These are phyloP conservation scores for Chloebia gouldiae DNA, from an alignment of 2,113 vertebrate species.

Conservation along the genomic window DNA sequence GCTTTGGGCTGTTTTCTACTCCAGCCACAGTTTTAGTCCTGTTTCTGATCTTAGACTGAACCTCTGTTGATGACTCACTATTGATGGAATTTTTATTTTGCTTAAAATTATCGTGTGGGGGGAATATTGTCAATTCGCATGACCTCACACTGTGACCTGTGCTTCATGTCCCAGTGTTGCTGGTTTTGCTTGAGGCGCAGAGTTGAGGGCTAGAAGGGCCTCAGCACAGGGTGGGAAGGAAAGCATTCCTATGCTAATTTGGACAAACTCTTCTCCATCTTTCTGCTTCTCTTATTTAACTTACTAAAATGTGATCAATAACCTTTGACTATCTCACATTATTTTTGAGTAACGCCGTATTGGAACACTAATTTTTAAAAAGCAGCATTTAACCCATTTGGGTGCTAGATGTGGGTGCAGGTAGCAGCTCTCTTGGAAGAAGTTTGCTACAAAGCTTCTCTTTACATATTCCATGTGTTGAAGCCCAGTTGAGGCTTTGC, in stretches of 20 bases:
- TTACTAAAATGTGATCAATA: not conserved
- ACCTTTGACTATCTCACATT: not conserved
- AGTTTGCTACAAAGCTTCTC: not conserved
- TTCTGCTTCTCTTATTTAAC: not conserved
- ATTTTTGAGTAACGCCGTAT: accelerated
- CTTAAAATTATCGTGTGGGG: not conserved
- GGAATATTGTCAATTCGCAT: not conserved
- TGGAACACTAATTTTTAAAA: not conserved
- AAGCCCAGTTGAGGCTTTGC: not conserved
- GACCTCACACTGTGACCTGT: not conserved
- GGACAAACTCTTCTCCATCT: not conserved
- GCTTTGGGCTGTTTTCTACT: not conserved
- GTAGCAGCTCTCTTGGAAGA: not conserved
- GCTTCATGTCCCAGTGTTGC: not conserved
- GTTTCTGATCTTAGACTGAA: constrained; percentile 1
- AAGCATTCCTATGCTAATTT: not conserved
- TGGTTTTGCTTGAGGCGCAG: not conserved
- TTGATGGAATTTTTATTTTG: not conserved
- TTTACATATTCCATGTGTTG: accelerated
- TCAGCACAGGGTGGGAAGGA: not conserved
- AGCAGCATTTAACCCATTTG: not conserved
- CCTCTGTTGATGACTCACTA: not conserved
- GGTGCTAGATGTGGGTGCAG: not conserved
- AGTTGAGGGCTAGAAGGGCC: not conserved
- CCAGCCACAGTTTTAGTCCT: not conserved